Base-by-base conservation (phyloP, 2,888 invertebrate genomes). In the Archips xylosteana region DNA sequence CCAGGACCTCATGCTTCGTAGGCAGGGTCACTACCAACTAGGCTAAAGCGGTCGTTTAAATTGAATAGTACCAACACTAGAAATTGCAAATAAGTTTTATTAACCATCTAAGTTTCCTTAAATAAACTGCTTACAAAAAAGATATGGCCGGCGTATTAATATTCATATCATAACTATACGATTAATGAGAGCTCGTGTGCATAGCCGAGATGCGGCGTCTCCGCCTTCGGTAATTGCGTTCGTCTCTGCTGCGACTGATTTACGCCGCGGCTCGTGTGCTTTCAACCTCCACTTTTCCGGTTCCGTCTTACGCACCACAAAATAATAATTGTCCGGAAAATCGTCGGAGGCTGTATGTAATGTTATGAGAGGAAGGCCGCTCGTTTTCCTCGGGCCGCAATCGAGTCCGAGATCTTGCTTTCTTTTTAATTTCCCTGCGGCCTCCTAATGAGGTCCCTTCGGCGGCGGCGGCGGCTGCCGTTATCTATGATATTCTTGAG, bases 371-470 rank as follows among this genome's bases (percentile, higher is more conserved):
- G 91, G 90, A 90, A 91, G 90, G 89, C 85, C 89, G 87, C 84
- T 85, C 90, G 91, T 91, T 92, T 92, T 87, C 90, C 91, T 90
- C 87, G 86, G 86, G 86, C 85, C 89, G 90, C 92, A 92, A 92
- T 94, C 90, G 94, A 92, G 94, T 94, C 94, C 94, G 89, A 93
- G 92, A 89, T 92, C 91, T 94, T 94, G 93, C 88, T 95, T 94
- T 94, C 94, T 94, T 94, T 94, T 94, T 94, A 94, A 95, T 95
- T 95, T 95, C 95, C 95, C 95, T 91, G 91, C 92, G 94, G 94
- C 86, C 92, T 90, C 92, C 93, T 94, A 94, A 94, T 94, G 94
- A 94, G 92, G 89, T 92, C 94, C 91, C 92, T 83, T 85, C 86
- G 90, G 90, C 89, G 88, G 87, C 89, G 88, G 87, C 87, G 84